These are phyloP conservation scores for Lepidurus couesii DNA, from an alignment of 1,140 invertebrate species.

Conservation along the genomic window DNA sequence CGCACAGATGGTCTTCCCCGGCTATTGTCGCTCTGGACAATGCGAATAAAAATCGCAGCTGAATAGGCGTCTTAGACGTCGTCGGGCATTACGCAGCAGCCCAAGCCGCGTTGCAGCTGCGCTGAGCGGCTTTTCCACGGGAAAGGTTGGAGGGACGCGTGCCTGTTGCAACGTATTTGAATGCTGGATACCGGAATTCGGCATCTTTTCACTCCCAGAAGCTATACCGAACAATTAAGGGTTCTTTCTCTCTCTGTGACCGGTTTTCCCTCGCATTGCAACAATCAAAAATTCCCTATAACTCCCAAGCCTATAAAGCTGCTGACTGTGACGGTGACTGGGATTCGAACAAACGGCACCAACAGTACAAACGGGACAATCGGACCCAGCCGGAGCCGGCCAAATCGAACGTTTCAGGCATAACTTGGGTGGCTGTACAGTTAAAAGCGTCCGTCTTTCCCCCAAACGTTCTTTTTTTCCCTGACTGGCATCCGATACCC, in stretches of 20 bases:
- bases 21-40: not conserved
- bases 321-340: not conserved
- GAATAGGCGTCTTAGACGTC: slow-evolving; percentile 12
- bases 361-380: not conserved
- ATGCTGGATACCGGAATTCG: not conserved
- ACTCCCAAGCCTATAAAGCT: not conserved
- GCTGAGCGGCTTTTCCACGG: not conserved
- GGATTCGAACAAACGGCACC: not conserved
- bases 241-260: not conserved
- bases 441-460: no score
- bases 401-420: not conserved
- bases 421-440: not conserved
- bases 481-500: no score
- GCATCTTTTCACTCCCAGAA: not conserved
- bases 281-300: not conserved
- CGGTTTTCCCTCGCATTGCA: not conserved
- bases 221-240: not conserved
- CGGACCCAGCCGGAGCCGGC: not conserved
- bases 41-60: not conserved
- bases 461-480: no score
- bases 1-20: not conserved
- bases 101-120: slow-evolving; percentile 6
- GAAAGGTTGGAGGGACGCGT: not conserved
- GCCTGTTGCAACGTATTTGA: not conserved
- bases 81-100: not conserved